Evolutionary conservation across 2,888 invertebrate species (phyloP).

Genomic region (Gymnosoma rotundatum): DNA sequence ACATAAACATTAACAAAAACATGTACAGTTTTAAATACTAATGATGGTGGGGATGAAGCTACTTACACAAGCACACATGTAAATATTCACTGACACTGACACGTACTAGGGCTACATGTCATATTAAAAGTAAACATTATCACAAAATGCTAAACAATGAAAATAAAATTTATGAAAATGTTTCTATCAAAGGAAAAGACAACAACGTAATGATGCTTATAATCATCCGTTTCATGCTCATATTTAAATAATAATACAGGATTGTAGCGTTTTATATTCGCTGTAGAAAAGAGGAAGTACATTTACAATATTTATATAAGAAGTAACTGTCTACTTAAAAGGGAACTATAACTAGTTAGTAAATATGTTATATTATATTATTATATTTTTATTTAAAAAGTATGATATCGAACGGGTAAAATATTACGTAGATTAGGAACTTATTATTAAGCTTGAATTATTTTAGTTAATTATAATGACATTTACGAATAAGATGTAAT

Average conservation of each 20-base stretch:
- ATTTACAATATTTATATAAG: too few species aligned
- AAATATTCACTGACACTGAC: neutral
- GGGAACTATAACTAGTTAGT: too few species aligned
- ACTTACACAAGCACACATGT: neutral
- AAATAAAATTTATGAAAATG: slow-evolving; percentile 30
- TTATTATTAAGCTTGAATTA: too few species aligned
- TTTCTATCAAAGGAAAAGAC: slow-evolving; percentile 3
- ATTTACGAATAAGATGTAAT: too few species aligned
- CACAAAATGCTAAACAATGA: slow-evolving; percentile 23
- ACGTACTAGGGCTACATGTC: neutral
- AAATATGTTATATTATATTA: too few species aligned
- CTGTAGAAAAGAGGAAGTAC: neutral
- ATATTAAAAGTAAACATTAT: slow-evolving; percentile 29
- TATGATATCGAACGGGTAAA: too few species aligned
- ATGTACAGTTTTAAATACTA: slow-evolving; percentile 19
- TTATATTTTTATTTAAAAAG: too few species aligned
- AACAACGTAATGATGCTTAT: slow-evolving; percentile 30
- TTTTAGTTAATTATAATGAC: too few species aligned
- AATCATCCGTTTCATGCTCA: slow-evolving; percentile 26
- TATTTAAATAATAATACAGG: slow-evolving; percentile 3
- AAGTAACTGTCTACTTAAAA: too few species aligned
- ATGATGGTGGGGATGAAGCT: neutral
- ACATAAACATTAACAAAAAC: neutral
- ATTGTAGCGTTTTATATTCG: neutral
- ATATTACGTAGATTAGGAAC: too few species aligned